Percentiles rank a stretch among this genome's conserved stretches.
phyloP scores from a whole-genome alignment of 2,113 vertebrate genomes.

The Vidua chalybeata region DNA sequence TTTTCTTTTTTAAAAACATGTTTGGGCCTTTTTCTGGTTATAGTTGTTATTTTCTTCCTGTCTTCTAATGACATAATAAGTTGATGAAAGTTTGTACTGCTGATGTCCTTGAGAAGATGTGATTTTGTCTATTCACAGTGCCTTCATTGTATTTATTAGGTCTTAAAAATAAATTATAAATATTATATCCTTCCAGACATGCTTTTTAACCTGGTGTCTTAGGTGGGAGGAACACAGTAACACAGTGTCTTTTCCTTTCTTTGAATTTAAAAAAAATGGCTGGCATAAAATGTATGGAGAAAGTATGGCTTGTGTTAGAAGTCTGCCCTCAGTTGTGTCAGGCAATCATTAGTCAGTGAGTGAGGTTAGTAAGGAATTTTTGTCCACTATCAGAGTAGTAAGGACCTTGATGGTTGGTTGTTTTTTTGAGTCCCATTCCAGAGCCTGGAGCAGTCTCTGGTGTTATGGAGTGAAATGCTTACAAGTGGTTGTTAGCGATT shows the following conservation, averaged over 20 bases:
- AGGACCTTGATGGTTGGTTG: background rate
- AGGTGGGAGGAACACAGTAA: background rate
- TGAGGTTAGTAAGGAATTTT: background rate
- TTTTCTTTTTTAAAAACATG: background rate
- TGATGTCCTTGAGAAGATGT: background rate
- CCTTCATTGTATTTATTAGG: background rate
- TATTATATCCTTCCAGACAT: background rate
- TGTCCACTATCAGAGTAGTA: background rate
- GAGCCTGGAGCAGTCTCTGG: background rate
- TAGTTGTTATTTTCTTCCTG: background rate
- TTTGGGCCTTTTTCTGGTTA: background rate
- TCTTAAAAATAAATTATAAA: background rate
- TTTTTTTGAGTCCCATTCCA: background rate
- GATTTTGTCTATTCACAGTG: background rate
- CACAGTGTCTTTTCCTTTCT: background rate
- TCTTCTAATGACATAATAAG: background rate
- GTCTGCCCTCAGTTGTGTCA: no score
- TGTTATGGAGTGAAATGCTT: background rate
- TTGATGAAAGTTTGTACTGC: background rate
- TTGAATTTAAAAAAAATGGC: background rate
- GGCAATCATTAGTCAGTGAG: background rate
- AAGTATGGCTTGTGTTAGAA: background rate
- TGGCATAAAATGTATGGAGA: background rate
- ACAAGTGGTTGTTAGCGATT: background rate
- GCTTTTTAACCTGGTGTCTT: background rate